These are phyloP conservation scores for Laupala kohalensis DNA, from an alignment of 1,140 invertebrate species.

Conservation along the genomic window DNA sequence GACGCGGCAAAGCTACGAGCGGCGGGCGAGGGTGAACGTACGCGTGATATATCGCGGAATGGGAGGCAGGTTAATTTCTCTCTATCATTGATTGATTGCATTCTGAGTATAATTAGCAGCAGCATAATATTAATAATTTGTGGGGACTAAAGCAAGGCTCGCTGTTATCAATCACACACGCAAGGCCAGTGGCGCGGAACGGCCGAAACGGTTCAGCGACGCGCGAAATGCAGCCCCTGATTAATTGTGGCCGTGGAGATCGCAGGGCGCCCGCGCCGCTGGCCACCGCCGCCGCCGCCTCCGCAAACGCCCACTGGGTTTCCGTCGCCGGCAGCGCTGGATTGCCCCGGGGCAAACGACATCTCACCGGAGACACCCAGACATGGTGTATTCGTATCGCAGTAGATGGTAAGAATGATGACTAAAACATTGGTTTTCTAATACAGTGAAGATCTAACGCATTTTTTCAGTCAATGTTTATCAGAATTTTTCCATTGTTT, in stretches of 20 bases:
- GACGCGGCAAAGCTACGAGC: background rate
- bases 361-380: no score
- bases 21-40: no score
- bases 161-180: slow-evolving; percentile 5
- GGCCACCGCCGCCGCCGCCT: background rate
- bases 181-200: background rate
- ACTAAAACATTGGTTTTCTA: no score
- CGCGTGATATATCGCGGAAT: no score
- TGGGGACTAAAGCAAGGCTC: background rate
- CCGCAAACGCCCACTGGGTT: background rate
- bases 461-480: no score
- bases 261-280: background rate
- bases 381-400: no score
- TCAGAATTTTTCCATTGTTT: no score
- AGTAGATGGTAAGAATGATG: no score
- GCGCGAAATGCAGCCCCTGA: background rate
- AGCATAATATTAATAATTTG: slow-evolving; percentile 4
- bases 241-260: background rate
- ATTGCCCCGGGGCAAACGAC: no score
- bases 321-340: background rate
- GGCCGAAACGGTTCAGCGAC: background rate
- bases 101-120: slow-evolving; percentile 7
- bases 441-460: no score
- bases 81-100: slow-evolving; percentile 7
- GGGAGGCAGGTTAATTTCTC: no score